Evolutionary conservation across 1,140 invertebrate species (phyloP).

Genomic region (Coenobita brevimanus): DNA sequence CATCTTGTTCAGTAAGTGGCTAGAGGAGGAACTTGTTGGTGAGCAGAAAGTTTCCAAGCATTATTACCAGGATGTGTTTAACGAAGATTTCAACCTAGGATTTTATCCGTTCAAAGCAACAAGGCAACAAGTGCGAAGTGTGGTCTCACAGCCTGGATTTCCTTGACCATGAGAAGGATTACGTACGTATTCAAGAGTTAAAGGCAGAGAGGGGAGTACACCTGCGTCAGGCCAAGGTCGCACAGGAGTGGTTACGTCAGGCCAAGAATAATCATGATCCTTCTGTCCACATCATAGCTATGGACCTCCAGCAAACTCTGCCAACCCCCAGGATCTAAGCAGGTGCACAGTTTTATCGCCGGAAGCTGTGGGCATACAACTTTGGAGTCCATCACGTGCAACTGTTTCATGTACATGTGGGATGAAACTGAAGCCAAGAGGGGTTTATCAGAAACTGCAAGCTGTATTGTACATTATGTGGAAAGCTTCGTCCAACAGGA

Average conservation of each 20-base stretch:
- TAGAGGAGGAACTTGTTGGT: no score
- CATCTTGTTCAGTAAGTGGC: no score
- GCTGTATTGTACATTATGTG: background rate
- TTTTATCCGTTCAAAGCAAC: background rate
- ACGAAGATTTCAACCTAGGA: no score
- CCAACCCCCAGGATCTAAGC: background rate
- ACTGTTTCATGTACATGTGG: conserved; percentile 5
- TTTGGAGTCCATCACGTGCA: background rate
- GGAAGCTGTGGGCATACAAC: conserved; percentile 14
- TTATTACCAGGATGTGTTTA: no score
- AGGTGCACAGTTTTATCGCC: background rate
- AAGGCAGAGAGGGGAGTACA: no score
- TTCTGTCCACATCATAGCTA: background rate
- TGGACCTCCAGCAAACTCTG: conserved; percentile 4
- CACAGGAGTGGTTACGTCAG: background rate
- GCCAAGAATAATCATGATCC: background rate
- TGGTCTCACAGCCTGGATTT: background rate
- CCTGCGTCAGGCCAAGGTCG: background rate
- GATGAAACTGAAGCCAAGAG: background rate
- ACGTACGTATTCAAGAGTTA: no score
- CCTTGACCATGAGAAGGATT: background rate
- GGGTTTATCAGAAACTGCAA: background rate
- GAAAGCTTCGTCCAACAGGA: background rate
- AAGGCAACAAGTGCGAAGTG: background rate
- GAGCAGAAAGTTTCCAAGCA: no score